Percentiles rank a stretch among this genome's conserved stretches.
Evolutionary conservation across 2,888 invertebrate genomes (phyloP).

Genomic region (Phyto melanocephala): DNA sequence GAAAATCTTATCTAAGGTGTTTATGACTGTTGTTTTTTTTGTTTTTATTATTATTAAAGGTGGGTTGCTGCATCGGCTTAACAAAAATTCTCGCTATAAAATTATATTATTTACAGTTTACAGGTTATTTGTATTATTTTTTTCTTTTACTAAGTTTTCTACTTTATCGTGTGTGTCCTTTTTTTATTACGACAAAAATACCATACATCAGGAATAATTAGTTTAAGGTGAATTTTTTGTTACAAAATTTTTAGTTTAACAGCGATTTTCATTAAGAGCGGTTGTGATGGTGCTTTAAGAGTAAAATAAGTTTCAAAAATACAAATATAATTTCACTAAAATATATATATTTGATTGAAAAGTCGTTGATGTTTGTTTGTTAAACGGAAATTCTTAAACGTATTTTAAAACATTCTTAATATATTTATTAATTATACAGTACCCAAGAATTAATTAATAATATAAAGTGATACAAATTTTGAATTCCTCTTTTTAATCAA

Average conservation of each 20-base stretch:
- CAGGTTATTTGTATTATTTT: constrained; percentile 30
- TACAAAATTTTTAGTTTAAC: constrained; percentile 41
- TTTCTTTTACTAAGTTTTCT: background rate
- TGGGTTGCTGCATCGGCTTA: too few species aligned
- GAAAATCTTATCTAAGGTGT: background rate
- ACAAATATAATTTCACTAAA: too few species aligned
- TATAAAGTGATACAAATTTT: too few species aligned
- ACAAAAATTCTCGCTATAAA: background rate
- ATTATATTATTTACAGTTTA: constrained; percentile 22
- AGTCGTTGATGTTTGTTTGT: too few species aligned
- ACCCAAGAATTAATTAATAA: too few species aligned
- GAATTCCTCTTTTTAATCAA: too few species aligned
- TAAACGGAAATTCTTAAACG: too few species aligned
- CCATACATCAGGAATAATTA: background rate
- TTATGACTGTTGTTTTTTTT: background rate
- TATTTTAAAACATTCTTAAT: too few species aligned
- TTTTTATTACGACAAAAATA: background rate
- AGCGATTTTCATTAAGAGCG: constrained; percentile 36
- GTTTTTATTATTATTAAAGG: background rate
- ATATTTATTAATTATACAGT: too few species aligned
- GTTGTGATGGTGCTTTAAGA: constrained; percentile 15
- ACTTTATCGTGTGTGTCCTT: background rate
- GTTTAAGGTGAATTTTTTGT: background rate
- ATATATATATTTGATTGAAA: too few species aligned
- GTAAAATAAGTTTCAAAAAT: background rate